Conservation (phyloP, 2,797 vertebrate genomes). For the Bradypodion ventrale region DNA sequence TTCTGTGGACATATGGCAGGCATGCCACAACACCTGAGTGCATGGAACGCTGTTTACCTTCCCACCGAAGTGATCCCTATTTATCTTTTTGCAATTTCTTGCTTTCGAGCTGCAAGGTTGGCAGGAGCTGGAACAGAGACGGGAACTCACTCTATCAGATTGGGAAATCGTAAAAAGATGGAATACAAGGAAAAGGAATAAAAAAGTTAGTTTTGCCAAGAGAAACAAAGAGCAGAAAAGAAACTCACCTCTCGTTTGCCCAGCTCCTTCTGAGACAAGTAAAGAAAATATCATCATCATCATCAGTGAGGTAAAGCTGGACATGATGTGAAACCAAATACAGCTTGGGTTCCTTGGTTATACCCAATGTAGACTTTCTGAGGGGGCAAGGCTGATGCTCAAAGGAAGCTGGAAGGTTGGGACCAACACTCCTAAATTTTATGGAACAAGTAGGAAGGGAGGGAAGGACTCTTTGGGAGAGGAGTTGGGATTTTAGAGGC, state of each 20-base stretch:
- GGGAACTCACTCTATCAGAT: no score
- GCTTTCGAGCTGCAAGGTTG: no score
- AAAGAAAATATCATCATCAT: not conserved
- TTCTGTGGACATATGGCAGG: no score
- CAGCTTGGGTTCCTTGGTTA: not conserved
- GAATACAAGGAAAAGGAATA: no score
- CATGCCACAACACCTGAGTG: no score
- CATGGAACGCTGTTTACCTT: no score
- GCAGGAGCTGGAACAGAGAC: no score
- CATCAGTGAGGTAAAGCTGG: not conserved
- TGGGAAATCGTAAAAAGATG: not conserved
- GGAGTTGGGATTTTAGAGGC: not conserved
- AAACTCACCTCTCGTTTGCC: conserved; percentile 19
- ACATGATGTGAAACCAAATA: not conserved
- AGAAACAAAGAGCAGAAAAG: not conserved
- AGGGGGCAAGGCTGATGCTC: not conserved
- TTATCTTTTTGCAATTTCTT: no score
- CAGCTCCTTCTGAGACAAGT: not conserved
- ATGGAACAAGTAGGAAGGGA: not conserved
- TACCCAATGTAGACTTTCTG: no score
- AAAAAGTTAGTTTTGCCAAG: no score
- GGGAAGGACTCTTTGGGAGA: not conserved
- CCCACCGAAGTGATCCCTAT: no score
- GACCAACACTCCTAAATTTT: not conserved
- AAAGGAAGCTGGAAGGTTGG: no score